Evolutionary conservation across 2,888 invertebrate species (phyloP).

Genomic region (Tigriopus californicus): DNA sequence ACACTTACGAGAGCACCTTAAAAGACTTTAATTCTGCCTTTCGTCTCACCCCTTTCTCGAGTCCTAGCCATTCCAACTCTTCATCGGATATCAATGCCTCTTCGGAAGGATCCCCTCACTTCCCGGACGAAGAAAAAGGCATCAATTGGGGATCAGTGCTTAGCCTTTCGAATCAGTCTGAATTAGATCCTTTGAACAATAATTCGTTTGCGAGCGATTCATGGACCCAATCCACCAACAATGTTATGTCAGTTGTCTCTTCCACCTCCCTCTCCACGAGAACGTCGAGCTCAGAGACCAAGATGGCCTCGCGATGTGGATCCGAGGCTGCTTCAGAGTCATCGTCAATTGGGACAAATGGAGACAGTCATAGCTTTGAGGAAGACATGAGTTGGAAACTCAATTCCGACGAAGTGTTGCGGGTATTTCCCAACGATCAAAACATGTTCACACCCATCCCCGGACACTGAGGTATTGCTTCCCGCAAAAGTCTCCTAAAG

Average conservation of each 20-base stretch:
- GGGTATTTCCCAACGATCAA: constrained; percentile 24
- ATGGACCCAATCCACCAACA: background rate
- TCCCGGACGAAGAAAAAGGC: constrained; percentile 42
- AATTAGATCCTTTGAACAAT: constrained; percentile 44
- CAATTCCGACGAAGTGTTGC: constrained; percentile 29
- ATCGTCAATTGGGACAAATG: constrained; percentile 15
- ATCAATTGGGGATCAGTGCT: constrained; percentile 84
- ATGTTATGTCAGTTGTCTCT: background rate
- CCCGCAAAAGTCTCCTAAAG: too few relatives aligned
- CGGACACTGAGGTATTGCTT: too few relatives aligned
- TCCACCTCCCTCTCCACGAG: background rate
- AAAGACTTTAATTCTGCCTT: constrained; percentile 30
- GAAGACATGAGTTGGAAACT: constrained; percentile 22
- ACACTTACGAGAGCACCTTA: constrained; percentile 28
- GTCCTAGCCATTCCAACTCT: constrained; percentile 31
- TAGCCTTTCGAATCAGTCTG: constrained; percentile 64
- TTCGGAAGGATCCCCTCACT: too few relatives aligned
- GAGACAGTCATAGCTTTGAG: constrained; percentile 18
- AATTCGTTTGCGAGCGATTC: constrained; percentile 12
- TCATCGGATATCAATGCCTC: constrained; percentile 3
- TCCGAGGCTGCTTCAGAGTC: constrained; percentile 18
- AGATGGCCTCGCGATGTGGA: background rate
- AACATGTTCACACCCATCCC: background rate
- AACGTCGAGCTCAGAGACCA: background rate
- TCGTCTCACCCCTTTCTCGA: constrained; percentile 41